These are phyloP conservation scores for Hypotaenidia okinawae DNA, from an alignment of 2,797 vertebrate genomes.

Conservation along the genomic window DNA sequence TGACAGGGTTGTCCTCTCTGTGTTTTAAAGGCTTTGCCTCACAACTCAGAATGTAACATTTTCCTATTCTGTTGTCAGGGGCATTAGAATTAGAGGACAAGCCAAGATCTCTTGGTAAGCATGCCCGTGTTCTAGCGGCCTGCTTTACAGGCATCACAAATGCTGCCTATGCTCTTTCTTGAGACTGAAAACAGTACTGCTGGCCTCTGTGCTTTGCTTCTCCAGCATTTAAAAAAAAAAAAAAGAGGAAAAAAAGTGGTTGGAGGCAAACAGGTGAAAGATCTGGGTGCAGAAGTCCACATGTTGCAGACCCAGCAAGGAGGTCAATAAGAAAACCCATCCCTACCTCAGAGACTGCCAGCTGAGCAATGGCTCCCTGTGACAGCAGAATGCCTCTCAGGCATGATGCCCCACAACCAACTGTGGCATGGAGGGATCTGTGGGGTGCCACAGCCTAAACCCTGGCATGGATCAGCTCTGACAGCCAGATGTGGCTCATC, in stretches of 20 bases:
- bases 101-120: not conserved
- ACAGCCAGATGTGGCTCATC: not conserved
- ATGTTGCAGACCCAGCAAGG: not conserved
- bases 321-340: not conserved
- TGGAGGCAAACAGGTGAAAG: not conserved
- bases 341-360: not conserved
- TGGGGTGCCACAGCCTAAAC: not conserved
- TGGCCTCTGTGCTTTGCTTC: not conserved
- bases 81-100: not conserved
- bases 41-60: not conserved
- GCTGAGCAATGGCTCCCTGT: not conserved
- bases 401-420: not conserved
- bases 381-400: not conserved
- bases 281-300: not conserved
- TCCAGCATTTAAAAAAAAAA: not conserved
- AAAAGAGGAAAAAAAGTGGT: not conserved
- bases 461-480: not conserved
- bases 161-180: not conserved
- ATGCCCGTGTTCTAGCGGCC: not conserved
- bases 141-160: not conserved
- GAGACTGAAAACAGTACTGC: not conserved
- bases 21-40: not conserved
- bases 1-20: not conserved
- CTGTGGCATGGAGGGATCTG: fast-evolving
- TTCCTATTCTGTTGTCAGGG: not conserved